Percentiles rank a stretch among this genome's conserved stretches.
phyloP scores from a whole-genome alignment of 2,888 invertebrate genomes.

The Dynastes grantii region DNA sequence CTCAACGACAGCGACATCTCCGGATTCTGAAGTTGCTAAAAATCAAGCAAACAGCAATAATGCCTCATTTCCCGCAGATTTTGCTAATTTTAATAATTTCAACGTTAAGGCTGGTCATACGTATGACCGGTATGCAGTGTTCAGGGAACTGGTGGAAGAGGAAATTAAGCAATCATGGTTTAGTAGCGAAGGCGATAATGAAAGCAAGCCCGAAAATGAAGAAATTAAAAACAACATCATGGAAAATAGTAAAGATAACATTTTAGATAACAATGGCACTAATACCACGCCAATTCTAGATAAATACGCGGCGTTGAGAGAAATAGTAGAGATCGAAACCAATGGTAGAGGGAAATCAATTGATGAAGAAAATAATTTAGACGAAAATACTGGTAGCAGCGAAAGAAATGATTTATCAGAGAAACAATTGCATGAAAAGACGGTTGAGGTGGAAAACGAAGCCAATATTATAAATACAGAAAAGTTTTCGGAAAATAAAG shows the following conservation, averaged over 20 bases:
- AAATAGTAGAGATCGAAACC: conserved; percentile 77
- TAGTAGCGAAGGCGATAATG: conserved; percentile 66
- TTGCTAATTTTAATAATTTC: conserved; percentile 75
- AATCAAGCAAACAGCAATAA: neutral
- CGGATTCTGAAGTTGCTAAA: conserved; percentile 56
- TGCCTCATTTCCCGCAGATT: conserved; percentile 76
- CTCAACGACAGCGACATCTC: conserved; percentile 60
- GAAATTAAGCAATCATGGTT: conserved; percentile 76
- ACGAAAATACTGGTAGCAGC: conserved; percentile 63
- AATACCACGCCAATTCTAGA: conserved; percentile 73
- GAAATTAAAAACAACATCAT: conserved; percentile 58
- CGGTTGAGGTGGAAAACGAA: conserved; percentile 57
- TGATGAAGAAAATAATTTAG: conserved; percentile 66
- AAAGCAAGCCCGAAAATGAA: conserved; percentile 63
- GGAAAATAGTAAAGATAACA: conserved; percentile 25
- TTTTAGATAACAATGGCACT: conserved; percentile 14
- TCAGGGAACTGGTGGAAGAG: conserved; percentile 86
- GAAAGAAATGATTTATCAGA: conserved; percentile 58
- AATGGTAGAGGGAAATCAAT: conserved; percentile 63
- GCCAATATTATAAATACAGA: conserved; percentile 60
- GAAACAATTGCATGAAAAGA: conserved; percentile 52
- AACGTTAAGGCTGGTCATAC: conserved; percentile 61
- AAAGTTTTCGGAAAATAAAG: conserved; percentile 57
- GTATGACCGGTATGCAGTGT: conserved; percentile 90
- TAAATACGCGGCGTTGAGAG: conserved; percentile 86